These are phyloP conservation scores for Podarcis cretensis DNA, from an alignment of 2,113 vertebrate species.

Conservation along the genomic window DNA sequence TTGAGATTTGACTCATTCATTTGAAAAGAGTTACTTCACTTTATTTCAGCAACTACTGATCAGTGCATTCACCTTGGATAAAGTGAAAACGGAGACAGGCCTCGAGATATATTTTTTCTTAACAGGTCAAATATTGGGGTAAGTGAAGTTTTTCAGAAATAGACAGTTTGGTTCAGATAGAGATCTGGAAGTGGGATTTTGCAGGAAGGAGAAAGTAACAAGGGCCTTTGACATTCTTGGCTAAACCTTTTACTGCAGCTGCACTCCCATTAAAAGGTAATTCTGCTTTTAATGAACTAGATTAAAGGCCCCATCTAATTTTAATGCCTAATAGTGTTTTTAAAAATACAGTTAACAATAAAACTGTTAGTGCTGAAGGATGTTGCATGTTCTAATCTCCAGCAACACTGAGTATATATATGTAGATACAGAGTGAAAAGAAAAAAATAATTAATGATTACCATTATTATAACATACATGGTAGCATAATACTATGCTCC, in stretches of 20 bases:
- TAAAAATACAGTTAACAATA: conserved; percentile 4
- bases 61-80: background rate
- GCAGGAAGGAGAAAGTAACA: background rate
- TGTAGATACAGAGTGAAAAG: background rate
- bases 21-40: background rate
- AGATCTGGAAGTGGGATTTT: background rate
- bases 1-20: background rate
- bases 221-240: background rate
- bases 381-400: background rate
- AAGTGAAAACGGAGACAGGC: background rate
- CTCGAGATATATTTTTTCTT: background rate
- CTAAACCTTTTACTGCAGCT: background rate
- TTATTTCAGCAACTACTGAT: background rate
- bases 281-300: background rate
- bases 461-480: background rate
- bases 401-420: background rate
- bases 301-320: background rate
- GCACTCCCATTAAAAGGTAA: background rate
- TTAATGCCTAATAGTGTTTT: background rate
- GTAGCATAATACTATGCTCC: background rate
- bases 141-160: background rate
- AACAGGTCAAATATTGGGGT: background rate
- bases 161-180: background rate
- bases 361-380: background rate
- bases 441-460: background rate